phyloP scores from a whole-genome alignment of 64 coral and sea anemone species.

The Dendronephthya gigantea region DNA sequence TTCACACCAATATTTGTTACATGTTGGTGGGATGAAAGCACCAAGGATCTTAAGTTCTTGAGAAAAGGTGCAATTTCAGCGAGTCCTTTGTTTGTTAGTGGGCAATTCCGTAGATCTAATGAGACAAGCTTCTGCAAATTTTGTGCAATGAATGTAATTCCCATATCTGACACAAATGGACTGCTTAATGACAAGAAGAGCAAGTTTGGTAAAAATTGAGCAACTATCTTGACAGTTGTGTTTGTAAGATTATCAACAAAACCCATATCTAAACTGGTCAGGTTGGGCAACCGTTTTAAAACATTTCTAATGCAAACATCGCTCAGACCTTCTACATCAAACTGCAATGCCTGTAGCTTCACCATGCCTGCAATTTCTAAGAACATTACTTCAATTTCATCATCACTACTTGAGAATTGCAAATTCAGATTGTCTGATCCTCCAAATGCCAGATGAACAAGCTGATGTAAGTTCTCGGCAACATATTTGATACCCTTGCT shows the following conservation, averaged over 20 bases:
- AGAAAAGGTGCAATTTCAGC: conserved; percentile 52
- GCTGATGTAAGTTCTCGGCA: conserved; percentile 45
- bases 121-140: conserved; percentile 61
- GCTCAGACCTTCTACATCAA: conserved; percentile 68
- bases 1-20: conserved; percentile 73
- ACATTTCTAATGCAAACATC: conserved; percentile 45
- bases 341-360: conserved; percentile 53
- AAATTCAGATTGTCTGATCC: conserved; percentile 76
- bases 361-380: conserved; percentile 53
- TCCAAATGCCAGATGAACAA: conserved; percentile 78
- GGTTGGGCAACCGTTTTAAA: conserved; percentile 52
- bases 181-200: conserved; percentile 73
- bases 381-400: conserved; percentile 60
- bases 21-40: conserved; percentile 64
- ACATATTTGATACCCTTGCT: conserved; percentile 55
- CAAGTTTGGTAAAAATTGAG: conserved; percentile 52
- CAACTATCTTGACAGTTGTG: conserved; percentile 55
- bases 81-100: conserved; percentile 64
- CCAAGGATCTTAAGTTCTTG: conserved; percentile 52
- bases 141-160: conserved; percentile 45
- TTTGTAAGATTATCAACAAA: conserved; percentile 78
- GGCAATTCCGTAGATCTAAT: conserved; percentile 74
- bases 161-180: conserved; percentile 51
- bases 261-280: conserved; percentile 64
- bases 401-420: conserved; percentile 49